Percentiles rank a stretch among this genome's conserved stretches.
phyloP scores from a whole-genome alignment of 2,797 vertebrate genomes.

The Pangasius mekongensis region DNA sequence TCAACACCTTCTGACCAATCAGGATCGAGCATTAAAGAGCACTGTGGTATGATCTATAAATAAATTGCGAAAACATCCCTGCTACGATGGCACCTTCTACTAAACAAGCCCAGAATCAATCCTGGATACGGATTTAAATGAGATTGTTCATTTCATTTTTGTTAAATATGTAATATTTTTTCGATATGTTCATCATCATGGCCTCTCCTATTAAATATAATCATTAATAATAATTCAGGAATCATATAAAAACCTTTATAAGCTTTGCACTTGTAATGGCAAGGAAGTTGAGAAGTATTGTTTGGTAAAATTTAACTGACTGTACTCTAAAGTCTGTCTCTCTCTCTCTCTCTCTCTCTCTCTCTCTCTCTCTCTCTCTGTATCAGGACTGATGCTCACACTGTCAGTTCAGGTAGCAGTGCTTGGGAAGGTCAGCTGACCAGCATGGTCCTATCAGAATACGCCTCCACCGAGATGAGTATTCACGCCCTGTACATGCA shows the following conservation, averaged over 20 bases:
- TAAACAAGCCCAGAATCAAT: too few species aligned
- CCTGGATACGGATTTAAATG: too few species aligned
- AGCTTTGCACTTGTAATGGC: background rate
- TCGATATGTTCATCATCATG: background rate
- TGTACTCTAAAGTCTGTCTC: background rate
- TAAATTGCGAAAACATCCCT: background rate
- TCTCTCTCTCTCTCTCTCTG: background rate
- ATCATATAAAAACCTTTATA: background rate
- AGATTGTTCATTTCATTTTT: too few species aligned
- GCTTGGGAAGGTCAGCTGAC: constrained; percentile 95
- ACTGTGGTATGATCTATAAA: too few species aligned
- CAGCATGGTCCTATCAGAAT: constrained; percentile 94
- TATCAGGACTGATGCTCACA: constrained; percentile 85
- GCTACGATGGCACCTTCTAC: too few species aligned
- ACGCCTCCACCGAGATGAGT: constrained; percentile 97
- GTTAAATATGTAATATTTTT: too few species aligned
- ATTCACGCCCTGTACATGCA: constrained; percentile 97
- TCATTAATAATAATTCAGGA: background rate
- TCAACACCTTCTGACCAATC: too few species aligned
- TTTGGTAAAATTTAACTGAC: background rate
- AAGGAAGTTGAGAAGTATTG: background rate
- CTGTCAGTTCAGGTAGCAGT: constrained; percentile 93
- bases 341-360: background rate
- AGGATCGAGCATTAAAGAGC: background rate
- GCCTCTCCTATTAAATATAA: background rate